phyloP scores from a whole-genome alignment of 2,797 vertebrate species.

The Brachyrhaphis roseni region DNA sequence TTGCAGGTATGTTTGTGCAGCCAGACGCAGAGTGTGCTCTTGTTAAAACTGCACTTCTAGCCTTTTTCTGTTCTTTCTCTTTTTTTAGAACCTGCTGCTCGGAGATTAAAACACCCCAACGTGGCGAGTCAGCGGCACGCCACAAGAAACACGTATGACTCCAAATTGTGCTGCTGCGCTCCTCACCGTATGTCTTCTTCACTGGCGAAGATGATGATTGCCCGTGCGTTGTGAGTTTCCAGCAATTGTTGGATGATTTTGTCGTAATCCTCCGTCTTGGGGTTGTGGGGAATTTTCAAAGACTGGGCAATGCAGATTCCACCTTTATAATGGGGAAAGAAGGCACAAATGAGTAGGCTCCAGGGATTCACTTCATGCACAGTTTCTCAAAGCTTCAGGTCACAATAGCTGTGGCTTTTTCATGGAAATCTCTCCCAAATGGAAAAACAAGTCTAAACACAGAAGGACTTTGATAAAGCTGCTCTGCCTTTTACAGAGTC shows the following conservation, averaged over 20 bases:
- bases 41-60: slow-evolving; percentile 59
- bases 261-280: slow-evolving; percentile 89
- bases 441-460: slow-evolving; percentile 46
- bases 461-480: slow-evolving; percentile 48
- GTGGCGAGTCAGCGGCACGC: slow-evolving; percentile 45
- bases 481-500: slow-evolving; percentile 36
- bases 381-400: slow-evolving; percentile 39
- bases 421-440: slow-evolving; percentile 29
- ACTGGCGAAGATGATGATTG: slow-evolving; percentile 91
- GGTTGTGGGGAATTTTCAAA: slow-evolving; percentile 91
- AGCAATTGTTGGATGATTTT: slow-evolving; percentile 90
- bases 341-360: slow-evolving; percentile 58
- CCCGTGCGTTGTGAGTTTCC: slow-evolving; percentile 89
- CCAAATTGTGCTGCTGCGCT: slow-evolving; percentile 19
- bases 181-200: slow-evolving; percentile 95
- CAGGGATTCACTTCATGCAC: slow-evolving; percentile 39
- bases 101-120: slow-evolving; percentile 66
- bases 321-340: slow-evolving; percentile 77
- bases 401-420: slow-evolving; percentile 36
- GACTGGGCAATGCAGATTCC: slow-evolving; percentile 96
- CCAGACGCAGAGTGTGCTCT: slow-evolving; percentile 30
- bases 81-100: slow-evolving; percentile 51
- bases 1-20: slow-evolving; percentile 64
- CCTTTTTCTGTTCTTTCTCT: slow-evolving; percentile 33
- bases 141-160: slow-evolving; percentile 38